These are phyloP conservation scores for Amazona vittata DNA, from an alignment of 2,113 vertebrate species.

Conservation along the genomic window DNA sequence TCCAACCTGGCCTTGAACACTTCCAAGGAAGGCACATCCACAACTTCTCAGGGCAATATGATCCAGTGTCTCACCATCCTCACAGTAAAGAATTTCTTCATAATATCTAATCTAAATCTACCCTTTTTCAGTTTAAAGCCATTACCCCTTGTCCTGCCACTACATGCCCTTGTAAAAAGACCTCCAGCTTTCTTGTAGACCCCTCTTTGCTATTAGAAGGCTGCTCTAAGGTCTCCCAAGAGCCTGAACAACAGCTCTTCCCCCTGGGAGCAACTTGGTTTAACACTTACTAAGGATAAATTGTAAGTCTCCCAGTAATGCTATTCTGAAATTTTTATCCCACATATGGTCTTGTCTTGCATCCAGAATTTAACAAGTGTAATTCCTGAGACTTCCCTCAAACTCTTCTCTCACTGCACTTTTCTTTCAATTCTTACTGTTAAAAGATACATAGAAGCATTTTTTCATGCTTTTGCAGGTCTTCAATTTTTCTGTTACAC, in stretches of 20 bases:
- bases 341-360: background rate
- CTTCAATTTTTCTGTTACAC: background rate
- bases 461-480: background rate
- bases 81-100: background rate
- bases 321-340: background rate
- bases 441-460: background rate
- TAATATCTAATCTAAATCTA: background rate
- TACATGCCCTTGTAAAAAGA: background rate
- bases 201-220: background rate
- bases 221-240: background rate
- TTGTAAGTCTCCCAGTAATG: background rate
- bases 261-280: background rate
- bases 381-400: background rate
- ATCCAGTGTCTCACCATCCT: background rate
- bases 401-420: background rate
- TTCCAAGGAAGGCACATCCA: background rate
- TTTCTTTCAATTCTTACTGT: background rate
- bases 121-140: background rate
- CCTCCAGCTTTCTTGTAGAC: background rate
- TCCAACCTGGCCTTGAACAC: background rate
- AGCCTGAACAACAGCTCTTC: background rate
- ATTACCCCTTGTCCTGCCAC: background rate
- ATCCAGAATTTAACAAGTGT: background rate
- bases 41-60: background rate
- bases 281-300: background rate